A percentile compares a stretch with the other conserved stretches of the same genome.
Conservation (phyloP, 2,888 invertebrate genomes). For the Mythimna pallens region DNA sequence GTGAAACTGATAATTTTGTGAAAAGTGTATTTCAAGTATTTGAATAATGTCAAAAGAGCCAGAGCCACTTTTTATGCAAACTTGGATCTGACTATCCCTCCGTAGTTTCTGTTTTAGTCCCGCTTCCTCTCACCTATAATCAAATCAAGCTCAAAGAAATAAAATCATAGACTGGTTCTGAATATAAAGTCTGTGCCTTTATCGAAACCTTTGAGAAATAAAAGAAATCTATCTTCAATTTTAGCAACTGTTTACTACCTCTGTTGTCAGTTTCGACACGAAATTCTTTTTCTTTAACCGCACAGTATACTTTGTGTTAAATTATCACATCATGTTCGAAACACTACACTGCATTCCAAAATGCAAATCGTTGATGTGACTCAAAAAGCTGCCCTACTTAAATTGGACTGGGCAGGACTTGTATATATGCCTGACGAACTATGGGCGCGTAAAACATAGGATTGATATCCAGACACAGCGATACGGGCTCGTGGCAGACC, state of each 20-base stretch:
- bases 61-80: slow-evolving; percentile 3
- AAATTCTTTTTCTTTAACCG: not conserved
- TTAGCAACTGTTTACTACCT: not conserved
- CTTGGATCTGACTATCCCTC: not conserved
- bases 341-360: no score
- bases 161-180: slow-evolving; percentile 10
- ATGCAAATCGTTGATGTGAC: no score
- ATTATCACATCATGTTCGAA: no score
- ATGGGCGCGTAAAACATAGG: no score
- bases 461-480: no score
- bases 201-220: slow-evolving; percentile 10
- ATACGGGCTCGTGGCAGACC: no score
- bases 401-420: no score
- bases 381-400: no score
- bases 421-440: no score
- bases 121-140: not conserved
- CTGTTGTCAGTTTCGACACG: not conserved
- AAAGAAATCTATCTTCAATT: slow-evolving; percentile 3
- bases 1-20: not conserved
- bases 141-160: slow-evolving; percentile 32
- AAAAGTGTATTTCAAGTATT: not conserved
- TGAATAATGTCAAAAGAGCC: not conserved
- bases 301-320: no score
- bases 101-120: not conserved
- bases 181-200: slow-evolving; percentile 18